Evolutionary conservation across 1,140 invertebrate species (phyloP), one percentile per base, ranked within the genome.

Genomic region (Drosophila tsacasi): DNA sequence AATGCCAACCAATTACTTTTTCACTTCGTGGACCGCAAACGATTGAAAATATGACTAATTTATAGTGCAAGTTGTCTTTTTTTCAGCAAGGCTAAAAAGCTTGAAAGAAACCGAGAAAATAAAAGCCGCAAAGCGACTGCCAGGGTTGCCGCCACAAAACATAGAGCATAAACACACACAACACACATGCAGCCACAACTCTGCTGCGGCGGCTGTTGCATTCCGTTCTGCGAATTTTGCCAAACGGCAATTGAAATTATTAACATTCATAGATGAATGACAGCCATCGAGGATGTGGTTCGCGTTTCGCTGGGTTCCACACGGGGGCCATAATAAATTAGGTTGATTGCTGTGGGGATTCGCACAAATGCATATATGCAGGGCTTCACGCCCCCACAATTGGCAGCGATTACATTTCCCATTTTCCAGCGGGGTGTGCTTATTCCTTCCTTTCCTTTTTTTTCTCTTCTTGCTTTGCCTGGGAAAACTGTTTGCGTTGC

Each of bases 321-420:
- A 6, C 8, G 27, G 49, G 42, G 50, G 63, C 63, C 67, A 79
- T 82, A 89, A 81, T 79, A 90, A 89, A 89, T 89, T 89, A 90
- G 85, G 81, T 89, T 89, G 81, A 89, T 85, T 89, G 84, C 75
- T 74, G 46, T 47, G 84, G 73, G 85, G 54, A 40, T 71, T 78
- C 66, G 44, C 59, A 47, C 23, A 40, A n/a, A 52, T 35, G 63
- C 40, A 58, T 54, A 27, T 54, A 32, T 63, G 46, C 68, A 66
- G 40, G 35, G 44, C 30, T 57, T 62, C 15, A 40, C 57, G 44
- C 17, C 35, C 39, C 32, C 66, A 30, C 49, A 30, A 40, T 40
- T 63, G 39, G 21, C 57, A 9, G 52, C 52, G 15, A 30, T 44
- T 54, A n/a, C 19, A 19, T 50, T 55, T 52, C 42, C 60, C 5